Evolutionary conservation across 2,797 vertebrate genomes (phyloP), one percentile per base, ranked within the genome.

Genomic region (Lutjanus argentimaculatus): DNA sequence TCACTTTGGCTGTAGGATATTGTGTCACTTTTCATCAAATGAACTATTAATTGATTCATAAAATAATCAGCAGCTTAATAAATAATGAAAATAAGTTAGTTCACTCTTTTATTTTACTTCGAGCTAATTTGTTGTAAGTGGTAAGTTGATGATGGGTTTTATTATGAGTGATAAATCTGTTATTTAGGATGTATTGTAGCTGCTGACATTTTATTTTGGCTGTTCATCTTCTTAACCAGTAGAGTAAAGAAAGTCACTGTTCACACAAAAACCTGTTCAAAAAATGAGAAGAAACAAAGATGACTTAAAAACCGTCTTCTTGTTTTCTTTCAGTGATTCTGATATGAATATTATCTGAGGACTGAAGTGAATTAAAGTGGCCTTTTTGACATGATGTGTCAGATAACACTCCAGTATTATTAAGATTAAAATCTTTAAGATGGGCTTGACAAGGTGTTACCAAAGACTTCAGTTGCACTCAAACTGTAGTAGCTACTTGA

Each of bases 401-500:
- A 40, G 51, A 73, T 45, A 75, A 59, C 30, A 15, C 61, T 73
- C 15, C 4, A 46, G 46, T 40, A 12, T 61, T n/a, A 56, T 56
- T 82, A 59, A 72, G 48, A 80, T 78, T 48, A 30, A 36, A 48
- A 36, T 17, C 66, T 73, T 64, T 40, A 45, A 68, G 9, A 74
- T 52, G 43, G 17, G 11, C 42, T 63, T 69, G 30, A 80, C 69
- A 67, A 70, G 13, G 56, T 67, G 40, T 71, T 72, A 66, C 52
- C 51, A 71, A 74, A 74, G 12, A 79, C 48, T 70, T 62, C 61
- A 72, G 55, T 67, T 87, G 59, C 57, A 49, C 52, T 83, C 30
- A 65, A 76, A 67, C 4, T 59, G 52, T 64, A 55, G 72, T 48
- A 67, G 69, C 43, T 79, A 63, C 73, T 89, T 82, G 51, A 79